Base-by-base conservation (phyloP, 2,113 vertebrate species). In the Apeltes quadracus region DNA sequence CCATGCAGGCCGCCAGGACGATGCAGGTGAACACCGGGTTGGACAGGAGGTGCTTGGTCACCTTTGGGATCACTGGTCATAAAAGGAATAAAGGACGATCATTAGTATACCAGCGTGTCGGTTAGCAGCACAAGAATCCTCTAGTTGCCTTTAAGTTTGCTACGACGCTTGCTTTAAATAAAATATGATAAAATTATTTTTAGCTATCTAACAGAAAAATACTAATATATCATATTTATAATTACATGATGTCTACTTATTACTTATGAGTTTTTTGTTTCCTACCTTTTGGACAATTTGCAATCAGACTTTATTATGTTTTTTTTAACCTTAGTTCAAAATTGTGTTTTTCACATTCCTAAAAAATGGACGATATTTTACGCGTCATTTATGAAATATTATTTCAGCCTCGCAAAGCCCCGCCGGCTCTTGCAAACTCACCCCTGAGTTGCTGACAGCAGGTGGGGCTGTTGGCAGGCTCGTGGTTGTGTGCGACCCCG, bases 11-110 rank as follows among this genome's bases (percentile, higher is more conserved):
- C 0, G 98, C 97, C 82, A 99, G 93, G 81, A 96, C 89, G 88
- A 99, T 97, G 81, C 98, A 99, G 79, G 97, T 99, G 93, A 98
- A 99, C 86, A 99, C 98, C 0, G 98, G 97, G 85, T 99, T 99
- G 1, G 96, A 96, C 16, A 99, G 95, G 81, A 99, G 92, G 89
- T 98, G 96, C 91, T 95, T 98, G 46, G 98, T 99, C 83, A 98
- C 97, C 83, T 95, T 97, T 2, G 97, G 98, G 90, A 99, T 99
- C 90, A 99, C 98, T 99, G 78, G 18, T 51, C 39, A 27, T 75
- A 62, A 75, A 69, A 5, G 11, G 20, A 51, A 53, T 4, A 15
- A 36, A 22, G 4, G 4, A 41, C 7, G 18, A 66, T 3, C 15
- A 9, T 66, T 29, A 38, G 34, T 6, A 4, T 27, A 15, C 1